These are phyloP conservation scores for Oenanthe melanoleuca DNA, from an alignment of 2,113 vertebrate genomes.

Conservation along the genomic window DNA sequence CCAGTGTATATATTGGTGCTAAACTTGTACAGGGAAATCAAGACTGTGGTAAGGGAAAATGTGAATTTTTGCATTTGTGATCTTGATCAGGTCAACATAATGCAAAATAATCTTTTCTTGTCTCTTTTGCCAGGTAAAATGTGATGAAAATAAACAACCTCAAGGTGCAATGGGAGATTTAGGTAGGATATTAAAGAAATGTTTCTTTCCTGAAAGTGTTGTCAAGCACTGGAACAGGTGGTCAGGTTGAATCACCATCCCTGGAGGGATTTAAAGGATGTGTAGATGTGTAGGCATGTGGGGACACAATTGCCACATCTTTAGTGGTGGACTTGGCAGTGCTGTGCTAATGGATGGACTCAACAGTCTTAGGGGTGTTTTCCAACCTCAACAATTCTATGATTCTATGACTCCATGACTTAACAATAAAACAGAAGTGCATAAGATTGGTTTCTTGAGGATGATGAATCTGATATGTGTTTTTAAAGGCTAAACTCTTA, in stretches of 20 bases:
- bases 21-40: background rate
- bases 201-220: background rate
- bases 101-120: background rate
- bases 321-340: background rate
- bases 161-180: background rate
- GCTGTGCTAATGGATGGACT: background rate
- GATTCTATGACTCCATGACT: background rate
- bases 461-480: background rate
- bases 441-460: background rate
- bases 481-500: background rate
- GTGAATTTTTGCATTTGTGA: background rate
- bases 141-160: rapidly evolving
- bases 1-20: background rate
- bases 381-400: background rate
- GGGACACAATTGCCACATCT: background rate
- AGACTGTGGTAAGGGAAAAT: background rate
- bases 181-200: background rate
- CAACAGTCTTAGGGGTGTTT: background rate
- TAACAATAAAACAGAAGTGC: background rate
- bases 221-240: background rate
- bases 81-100: background rate
- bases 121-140: background rate
- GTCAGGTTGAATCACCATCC: too few species aligned
- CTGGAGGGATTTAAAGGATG: background rate
- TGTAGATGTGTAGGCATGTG: background rate